These are phyloP conservation scores for Danio albolineatus DNA, from an alignment of 2,797 vertebrate genomes.

Conservation along the genomic window DNA sequence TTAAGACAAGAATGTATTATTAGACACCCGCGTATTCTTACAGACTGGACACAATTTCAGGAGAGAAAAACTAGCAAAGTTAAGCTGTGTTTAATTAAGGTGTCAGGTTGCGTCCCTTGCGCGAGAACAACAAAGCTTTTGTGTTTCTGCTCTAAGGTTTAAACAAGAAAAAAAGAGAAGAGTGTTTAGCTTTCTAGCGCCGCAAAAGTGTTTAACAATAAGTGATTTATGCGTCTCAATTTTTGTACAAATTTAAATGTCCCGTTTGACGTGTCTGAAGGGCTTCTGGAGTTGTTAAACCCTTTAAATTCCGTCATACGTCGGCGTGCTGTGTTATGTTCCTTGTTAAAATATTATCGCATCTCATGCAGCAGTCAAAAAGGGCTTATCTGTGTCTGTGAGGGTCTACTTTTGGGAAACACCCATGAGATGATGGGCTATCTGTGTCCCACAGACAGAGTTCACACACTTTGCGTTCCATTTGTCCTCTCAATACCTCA, in stretches of 20 bases:
- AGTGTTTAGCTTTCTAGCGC: background rate
- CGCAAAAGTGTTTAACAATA: conserved; percentile 6
- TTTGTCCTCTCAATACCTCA: conserved; percentile 60
- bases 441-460: conserved; percentile 76
- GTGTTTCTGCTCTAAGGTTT: conserved; percentile 47
- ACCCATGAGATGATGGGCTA: conserved; percentile 75
- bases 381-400: conserved; percentile 78
- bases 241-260: background rate
- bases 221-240: background rate
- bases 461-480: conserved; percentile 64
- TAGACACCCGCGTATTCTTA: conserved; percentile 78
- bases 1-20: conserved; percentile 84
- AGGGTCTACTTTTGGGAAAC: conserved; percentile 78
- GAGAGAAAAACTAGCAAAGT: conserved; percentile 63
- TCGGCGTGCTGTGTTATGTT: conserved; percentile 42
- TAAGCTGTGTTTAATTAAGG: conserved; percentile 67
- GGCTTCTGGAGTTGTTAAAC: background rate
- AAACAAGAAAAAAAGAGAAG: conserved; percentile 26
- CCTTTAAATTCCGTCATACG: conserved; percentile 43
- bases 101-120: conserved; percentile 61
- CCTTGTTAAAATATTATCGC: conserved; percentile 71
- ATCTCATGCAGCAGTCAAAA: conserved; percentile 71
- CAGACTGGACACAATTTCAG: conserved; percentile 73
- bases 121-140: conserved; percentile 59
- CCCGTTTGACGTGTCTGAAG: background rate